Conservation (phyloP, 2,113 vertebrate genomes). For the Phrynosoma blainvillii region DNA sequence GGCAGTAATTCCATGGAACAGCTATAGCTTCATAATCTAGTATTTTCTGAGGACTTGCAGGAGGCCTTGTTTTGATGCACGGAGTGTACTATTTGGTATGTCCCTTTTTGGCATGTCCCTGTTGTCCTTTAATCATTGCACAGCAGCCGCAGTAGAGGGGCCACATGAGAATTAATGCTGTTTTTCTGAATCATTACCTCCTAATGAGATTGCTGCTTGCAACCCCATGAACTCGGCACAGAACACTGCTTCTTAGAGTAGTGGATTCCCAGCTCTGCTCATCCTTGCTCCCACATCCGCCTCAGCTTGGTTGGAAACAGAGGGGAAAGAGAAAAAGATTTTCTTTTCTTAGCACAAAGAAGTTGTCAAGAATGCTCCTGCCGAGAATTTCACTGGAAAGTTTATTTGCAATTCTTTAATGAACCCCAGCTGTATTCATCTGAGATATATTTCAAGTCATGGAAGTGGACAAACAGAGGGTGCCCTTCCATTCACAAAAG, state of each 20-base stretch:
- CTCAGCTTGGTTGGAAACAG: neutral
- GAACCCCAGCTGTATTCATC: neutral
- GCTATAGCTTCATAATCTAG: neutral
- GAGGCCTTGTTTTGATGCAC: neutral
- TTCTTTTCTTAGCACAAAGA: neutral
- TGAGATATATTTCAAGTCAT: too few species aligned
- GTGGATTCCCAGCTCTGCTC: conserved; percentile 18
- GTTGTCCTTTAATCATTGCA: conserved; percentile 26
- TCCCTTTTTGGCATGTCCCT: neutral
- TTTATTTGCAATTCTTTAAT: neutral
- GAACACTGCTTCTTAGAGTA: conserved; percentile 4
- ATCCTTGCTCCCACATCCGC: neutral
- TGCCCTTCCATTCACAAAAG: neutral
- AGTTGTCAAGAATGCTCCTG: neutral
- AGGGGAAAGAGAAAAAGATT: neutral
- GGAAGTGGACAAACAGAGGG: neutral
- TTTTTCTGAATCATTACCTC: conserved; percentile 13
- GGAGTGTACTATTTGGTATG: neutral
- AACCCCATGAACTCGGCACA: conserved; percentile 13
- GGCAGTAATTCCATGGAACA: neutral
- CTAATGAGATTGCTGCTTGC: conserved; percentile 5
- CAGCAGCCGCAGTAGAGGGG: conserved; percentile 29
- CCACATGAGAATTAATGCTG: conserved; percentile 35
- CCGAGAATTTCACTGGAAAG: neutral
- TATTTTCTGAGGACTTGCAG: neutral